These are phyloP conservation scores for Cotesia glomerata DNA, from an alignment of 1,140 invertebrate genomes.

Conservation along the genomic window DNA sequence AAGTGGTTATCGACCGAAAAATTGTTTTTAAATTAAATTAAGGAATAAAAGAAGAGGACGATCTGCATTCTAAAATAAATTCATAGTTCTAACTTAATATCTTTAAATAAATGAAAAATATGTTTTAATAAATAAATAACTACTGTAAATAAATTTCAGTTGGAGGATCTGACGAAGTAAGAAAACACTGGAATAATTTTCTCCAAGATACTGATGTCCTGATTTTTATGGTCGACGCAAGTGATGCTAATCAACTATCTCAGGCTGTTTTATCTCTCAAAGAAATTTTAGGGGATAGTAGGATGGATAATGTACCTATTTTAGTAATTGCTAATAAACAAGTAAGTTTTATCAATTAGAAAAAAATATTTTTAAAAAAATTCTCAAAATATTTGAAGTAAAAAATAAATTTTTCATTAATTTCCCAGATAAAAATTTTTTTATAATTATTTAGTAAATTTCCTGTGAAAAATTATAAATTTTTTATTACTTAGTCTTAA, in stretches of 20 bases:
- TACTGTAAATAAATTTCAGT: conserved; percentile 43
- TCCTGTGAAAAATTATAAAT: background rate
- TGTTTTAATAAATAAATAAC: conserved; percentile 17
- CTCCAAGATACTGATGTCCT: conserved; percentile 62
- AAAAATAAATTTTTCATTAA: background rate
- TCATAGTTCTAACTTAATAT: too few species aligned
- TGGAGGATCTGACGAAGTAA: conserved; percentile 54
- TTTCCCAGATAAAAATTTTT: background rate
- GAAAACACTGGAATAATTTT: conserved; percentile 61
- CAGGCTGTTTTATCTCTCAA: conserved; percentile 52
- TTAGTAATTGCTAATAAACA: conserved; percentile 61
- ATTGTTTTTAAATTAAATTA: too few species aligned
- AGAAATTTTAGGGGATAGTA: conserved; percentile 55
- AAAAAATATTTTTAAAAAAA: too few species aligned
- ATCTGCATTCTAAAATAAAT: too few species aligned
- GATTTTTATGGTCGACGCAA: conserved; percentile 62
- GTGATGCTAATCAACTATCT: conserved; percentile 50
- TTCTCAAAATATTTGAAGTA: background rate
- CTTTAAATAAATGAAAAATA: too few species aligned
- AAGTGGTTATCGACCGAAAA: too few species aligned
- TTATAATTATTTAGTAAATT: too few species aligned
- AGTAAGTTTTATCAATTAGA: conserved; percentile 41
- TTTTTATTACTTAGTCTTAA: conserved; percentile 10
- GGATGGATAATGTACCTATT: conserved; percentile 55
- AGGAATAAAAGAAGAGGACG: too few species aligned